Conservation (phyloP, 2,797 vertebrate genomes). For the Merluccius polli region DNA sequence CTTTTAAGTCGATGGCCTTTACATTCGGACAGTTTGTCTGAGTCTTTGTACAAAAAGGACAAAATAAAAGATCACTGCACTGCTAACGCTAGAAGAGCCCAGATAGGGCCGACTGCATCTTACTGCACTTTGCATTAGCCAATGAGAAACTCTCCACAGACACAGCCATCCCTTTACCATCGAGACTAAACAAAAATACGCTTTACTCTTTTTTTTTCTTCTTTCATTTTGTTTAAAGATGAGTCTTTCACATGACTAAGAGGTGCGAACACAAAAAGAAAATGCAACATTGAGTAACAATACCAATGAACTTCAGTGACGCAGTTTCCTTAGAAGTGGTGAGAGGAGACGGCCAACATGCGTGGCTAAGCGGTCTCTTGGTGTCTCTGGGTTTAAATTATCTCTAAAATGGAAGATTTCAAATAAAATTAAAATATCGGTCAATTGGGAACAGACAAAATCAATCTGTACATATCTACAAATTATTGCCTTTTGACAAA, state of each 20-base stretch:
- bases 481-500: constrained; percentile 97
- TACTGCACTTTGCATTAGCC: constrained; percentile 58
- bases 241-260: constrained; percentile 60
- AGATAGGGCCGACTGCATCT: constrained; percentile 68
- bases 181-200: constrained; percentile 60
- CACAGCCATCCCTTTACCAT: constrained; percentile 67
- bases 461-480: constrained; percentile 86
- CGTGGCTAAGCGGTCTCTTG: constrained; percentile 81
- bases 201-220: constrained; percentile 37
- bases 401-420: constrained; percentile 54
- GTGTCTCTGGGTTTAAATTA: constrained; percentile 50
- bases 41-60: constrained; percentile 85
- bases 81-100: constrained; percentile 74
- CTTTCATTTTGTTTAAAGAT: constrained; percentile 19
- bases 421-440: constrained; percentile 37
- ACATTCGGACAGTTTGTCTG: constrained; percentile 85
- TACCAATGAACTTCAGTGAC: constrained; percentile 86
- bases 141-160: constrained; percentile 56
- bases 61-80: constrained; percentile 83
- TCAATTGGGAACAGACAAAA: constrained; percentile 69
- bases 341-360: constrained; percentile 82
- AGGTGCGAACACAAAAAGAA: constrained; percentile 39
- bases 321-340: constrained; percentile 58
- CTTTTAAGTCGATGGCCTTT: constrained; percentile 78
- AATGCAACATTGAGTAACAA: constrained; percentile 57